Percentiles rank a stretch among this genome's conserved stretches.
Evolutionary conservation across 2,113 vertebrate genomes (phyloP).

Genomic region (Chaenogobius annularis): DNA sequence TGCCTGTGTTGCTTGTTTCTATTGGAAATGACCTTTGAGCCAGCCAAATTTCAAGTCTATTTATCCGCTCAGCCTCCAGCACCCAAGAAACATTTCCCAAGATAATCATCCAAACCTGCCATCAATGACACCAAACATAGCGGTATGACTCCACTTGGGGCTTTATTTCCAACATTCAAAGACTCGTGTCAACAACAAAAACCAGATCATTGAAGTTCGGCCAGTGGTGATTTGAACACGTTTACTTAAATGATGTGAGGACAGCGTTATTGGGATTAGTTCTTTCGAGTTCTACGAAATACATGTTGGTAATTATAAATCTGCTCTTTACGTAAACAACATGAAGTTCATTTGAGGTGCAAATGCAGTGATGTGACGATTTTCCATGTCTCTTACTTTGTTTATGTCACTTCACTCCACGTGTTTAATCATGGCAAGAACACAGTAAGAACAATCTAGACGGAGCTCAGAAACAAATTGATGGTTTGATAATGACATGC

Average conservation of each 20-base stretch:
- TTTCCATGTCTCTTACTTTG: constrained; percentile 41
- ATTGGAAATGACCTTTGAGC: constrained; percentile 12
- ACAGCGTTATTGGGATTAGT: constrained; percentile 17
- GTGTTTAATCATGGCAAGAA: constrained; percentile 48
- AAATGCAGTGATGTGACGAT: constrained; percentile 33
- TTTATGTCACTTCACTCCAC: constrained; percentile 46
- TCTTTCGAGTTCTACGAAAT: constrained; percentile 13
- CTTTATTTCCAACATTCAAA: constrained; percentile 32
- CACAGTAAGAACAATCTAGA: constrained; percentile 16
- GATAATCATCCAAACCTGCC: constrained; percentile 23
- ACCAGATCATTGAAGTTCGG: constrained; percentile 22
- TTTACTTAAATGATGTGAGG: constrained; percentile 10
- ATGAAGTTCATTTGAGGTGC: constrained; percentile 12
- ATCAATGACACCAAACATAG: constrained; percentile 14
- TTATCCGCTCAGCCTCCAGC: constrained; percentile 4
- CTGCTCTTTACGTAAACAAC: neutral
- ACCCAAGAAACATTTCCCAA: constrained; percentile 8
- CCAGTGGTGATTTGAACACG: neutral
- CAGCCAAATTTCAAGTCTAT: constrained; percentile 23
- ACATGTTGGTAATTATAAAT: constrained; percentile 24
- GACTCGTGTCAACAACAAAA: constrained; percentile 31
- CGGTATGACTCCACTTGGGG: constrained; percentile 15
- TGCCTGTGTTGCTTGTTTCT: constrained; percentile 28
- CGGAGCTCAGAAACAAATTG: neutral
- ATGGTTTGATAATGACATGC: neutral